phyloP scores from a whole-genome alignment of 2,888 invertebrate species.

The Dryococelus australis region DNA sequence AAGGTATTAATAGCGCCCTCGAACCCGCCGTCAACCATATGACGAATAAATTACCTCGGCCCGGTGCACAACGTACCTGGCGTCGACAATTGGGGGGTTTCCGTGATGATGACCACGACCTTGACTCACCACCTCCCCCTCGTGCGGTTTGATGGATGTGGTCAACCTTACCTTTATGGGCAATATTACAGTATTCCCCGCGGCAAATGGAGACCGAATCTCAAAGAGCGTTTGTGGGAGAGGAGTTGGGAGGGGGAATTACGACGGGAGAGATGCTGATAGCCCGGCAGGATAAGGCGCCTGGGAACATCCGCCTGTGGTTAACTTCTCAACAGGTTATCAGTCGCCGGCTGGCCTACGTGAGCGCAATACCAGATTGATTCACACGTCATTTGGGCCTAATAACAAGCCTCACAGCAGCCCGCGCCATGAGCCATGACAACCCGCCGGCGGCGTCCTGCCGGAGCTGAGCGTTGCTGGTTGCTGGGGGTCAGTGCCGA shows the following conservation, averaged over 20 bases:
- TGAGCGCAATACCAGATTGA: neutral
- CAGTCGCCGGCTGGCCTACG: neutral
- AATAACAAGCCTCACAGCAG: neutral
- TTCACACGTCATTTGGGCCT: neutral
- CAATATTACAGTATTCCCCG: neutral
- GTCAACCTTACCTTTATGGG: neutral
- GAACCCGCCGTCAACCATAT: neutral
- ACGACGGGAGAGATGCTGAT: neutral
- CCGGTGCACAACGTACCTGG: neutral
- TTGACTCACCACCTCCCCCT: neutral
- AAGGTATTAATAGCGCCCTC: neutral
- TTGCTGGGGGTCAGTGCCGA: no score
- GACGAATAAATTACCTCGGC: neutral
- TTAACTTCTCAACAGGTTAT: neutral
- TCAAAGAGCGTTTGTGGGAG: no score
- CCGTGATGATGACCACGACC: neutral
- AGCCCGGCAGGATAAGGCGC: neutral
- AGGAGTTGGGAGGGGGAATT: no score
- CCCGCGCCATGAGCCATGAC: no score
- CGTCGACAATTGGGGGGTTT: conserved; percentile 6
- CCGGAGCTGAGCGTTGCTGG: no score
- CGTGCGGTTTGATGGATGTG: neutral
- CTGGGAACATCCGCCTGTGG: neutral
- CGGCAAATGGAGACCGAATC: neutral
- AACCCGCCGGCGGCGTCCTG: no score